Base-by-base conservation (phyloP, 2,797 vertebrate genomes). In the Florisuga fusca region DNA sequence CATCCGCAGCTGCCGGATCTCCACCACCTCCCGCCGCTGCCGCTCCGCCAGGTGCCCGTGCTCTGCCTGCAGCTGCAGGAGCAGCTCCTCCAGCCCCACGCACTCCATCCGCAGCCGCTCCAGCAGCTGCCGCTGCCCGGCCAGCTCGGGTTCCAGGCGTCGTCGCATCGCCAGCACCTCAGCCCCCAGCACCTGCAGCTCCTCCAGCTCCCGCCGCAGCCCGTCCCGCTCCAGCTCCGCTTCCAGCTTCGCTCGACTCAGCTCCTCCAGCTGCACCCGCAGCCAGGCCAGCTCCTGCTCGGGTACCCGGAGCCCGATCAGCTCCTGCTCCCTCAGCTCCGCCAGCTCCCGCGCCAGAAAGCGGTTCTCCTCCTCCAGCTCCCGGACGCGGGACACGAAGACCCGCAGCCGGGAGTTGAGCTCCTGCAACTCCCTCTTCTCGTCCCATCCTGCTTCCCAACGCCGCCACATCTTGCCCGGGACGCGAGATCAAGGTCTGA, bases 281-380 rank as follows among this genome's bases (percentile, higher is more conserved):
- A 99, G 94, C 54, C 98, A 96, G 62, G 97, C 97, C 96, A 99
- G 96, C 97, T 99, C 99, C 22, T 96, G 94, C 86, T 97, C 97
- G 95, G 95, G 91, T 64, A 86, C 94, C 93, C 80, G 97, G 54
- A 93, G 88, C 92, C 96, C 93, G n/a, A 87, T 18, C 77, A 96
- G 93, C 84, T 96, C 94, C 72, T 89, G 93, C 19, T 97, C 96
- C 55, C 97, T 97, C 79, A 98, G 96, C 80, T 96, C 80, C 38
- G 97, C 97, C 62, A 99, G 98, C 95, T 99, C 99, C 21, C 89
- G 83, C 5, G 98, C 95, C 53, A 99, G 97, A 50, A 94, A 94
- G 68, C 96, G 95, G 93, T 99, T 99, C 95, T 99, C 99, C 33
- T 98, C 97, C 98, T 99, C 99, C 96, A 99, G 87, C 77, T 99